Percentiles rank a stretch among this genome's conserved stretches.
phyloP scores from a whole-genome alignment of 2,113 vertebrate genomes.

The Sialia sialis region DNA sequence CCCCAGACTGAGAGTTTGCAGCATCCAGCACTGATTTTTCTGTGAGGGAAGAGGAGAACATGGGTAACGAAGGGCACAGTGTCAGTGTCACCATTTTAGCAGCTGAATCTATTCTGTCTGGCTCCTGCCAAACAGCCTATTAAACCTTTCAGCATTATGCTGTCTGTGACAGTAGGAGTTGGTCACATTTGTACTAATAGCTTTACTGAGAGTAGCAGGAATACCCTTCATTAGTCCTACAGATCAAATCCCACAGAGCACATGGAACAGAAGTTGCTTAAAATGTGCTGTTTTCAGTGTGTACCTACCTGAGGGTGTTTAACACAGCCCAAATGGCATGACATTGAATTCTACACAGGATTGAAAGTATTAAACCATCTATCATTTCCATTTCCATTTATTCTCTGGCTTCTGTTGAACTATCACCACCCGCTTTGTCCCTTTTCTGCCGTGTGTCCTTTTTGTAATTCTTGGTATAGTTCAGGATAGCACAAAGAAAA shows the following conservation, averaged over 20 bases:
- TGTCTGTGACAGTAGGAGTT: not conserved
- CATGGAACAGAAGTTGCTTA: not conserved
- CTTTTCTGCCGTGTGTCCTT: not conserved
- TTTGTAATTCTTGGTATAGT: not conserved
- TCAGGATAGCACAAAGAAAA: not conserved
- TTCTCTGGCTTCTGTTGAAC: not conserved
- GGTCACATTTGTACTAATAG: slow-evolving; percentile 26
- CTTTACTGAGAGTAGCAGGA: not conserved
- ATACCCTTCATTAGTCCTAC: not conserved
- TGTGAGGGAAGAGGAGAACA: not conserved
- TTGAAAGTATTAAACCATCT: not conserved
- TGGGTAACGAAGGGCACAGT: not conserved
- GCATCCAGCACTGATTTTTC: not conserved
- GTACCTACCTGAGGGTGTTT: not conserved
- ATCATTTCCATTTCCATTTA: not conserved
- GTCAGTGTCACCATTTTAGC: slow-evolving; percentile 18
- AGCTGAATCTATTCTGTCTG: slow-evolving; percentile 31
- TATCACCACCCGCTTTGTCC: no score
- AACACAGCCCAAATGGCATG: not conserved
- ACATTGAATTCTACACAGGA: not conserved
- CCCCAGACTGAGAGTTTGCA: not conserved
- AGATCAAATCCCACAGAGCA: not conserved
- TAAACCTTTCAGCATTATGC: not conserved
- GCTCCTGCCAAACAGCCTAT: slow-evolving; percentile 24
- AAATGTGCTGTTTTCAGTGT: not conserved